phyloP scores from a whole-genome alignment of 2,888 invertebrate species.

The Andrena bicolor region DNA sequence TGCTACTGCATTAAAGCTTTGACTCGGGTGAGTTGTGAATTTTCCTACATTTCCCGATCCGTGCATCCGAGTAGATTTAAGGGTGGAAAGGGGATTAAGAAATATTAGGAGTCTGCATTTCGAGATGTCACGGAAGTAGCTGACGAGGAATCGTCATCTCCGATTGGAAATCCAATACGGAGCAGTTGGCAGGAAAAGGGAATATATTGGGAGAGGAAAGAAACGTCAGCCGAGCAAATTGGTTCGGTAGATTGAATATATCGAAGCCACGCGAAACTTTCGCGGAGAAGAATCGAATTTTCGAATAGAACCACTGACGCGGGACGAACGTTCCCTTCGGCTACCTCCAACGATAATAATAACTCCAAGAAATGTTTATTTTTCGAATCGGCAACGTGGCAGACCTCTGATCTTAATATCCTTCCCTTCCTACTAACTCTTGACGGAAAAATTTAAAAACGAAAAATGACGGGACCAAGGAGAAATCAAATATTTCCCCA shows the following conservation, averaged over 20 bases:
- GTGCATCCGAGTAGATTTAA: too few species aligned
- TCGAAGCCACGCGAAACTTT: constrained; percentile 21
- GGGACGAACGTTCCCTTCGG: not conserved
- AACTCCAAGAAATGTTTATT: constrained; percentile 6
- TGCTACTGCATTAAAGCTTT: too few species aligned
- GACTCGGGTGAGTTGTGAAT: too few species aligned
- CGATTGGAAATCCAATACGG: constrained; percentile 10
- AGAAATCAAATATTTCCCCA: too few species aligned
- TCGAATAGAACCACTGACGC: not conserved
- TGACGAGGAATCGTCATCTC: constrained; percentile 2
- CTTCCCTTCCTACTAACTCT: not conserved
- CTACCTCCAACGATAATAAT: not conserved
- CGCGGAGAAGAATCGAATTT: constrained; percentile 23
- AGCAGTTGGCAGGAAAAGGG: constrained; percentile 11
- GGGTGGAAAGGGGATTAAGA: too few species aligned
- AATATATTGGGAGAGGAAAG: constrained; percentile 18
- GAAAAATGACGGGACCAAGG: not conserved
- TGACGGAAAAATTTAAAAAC: not conserved
- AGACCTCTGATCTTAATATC: not conserved
- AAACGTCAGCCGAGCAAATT: constrained; percentile 32
- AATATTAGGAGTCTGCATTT: constrained; percentile 10
- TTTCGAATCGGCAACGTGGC: not conserved
- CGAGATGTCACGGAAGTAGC: not conserved
- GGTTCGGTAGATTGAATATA: constrained; percentile 21
- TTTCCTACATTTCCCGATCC: too few species aligned